Evolutionary conservation across 2,888 invertebrate species (phyloP).

Genomic region (Pollenia labialis): DNA sequence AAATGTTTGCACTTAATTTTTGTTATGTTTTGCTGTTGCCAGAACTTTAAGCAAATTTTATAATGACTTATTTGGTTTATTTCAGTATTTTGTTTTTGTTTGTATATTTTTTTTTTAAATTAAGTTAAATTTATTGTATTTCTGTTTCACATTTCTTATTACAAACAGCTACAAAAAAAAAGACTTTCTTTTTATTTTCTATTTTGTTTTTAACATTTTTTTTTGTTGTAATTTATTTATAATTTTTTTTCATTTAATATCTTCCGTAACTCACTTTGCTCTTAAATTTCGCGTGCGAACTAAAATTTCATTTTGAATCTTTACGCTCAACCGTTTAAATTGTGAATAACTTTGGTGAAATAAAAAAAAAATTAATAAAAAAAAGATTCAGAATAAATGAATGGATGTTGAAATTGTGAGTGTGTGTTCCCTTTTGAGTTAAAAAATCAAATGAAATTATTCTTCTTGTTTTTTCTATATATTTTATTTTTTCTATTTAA

Average conservation of each 20-base stretch:
- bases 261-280: constrained; percentile 11
- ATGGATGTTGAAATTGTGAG: constrained; percentile 16
- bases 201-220: constrained; percentile 13
- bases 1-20: too few species aligned
- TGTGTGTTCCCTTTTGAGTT: constrained; percentile 71
- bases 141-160: constrained; percentile 12
- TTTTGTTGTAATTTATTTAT: constrained; percentile 17
- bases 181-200: constrained; percentile 60
- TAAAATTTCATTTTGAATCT: constrained; percentile 51
- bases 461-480: constrained; percentile 64
- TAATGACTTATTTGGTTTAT: neutral
- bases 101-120: neutral
- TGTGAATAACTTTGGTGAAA: constrained; percentile 67
- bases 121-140: neutral
- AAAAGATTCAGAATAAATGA: constrained; percentile 66
- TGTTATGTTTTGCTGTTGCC: neutral
- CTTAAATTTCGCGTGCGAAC: constrained; percentile 64
- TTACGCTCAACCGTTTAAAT: constrained; percentile 68
- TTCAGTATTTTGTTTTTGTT: too few species aligned
- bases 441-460: constrained; percentile 72
- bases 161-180: constrained; percentile 16
- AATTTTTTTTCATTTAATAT: neutral
- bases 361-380: constrained; percentile 22
- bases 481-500: constrained; percentile 41
- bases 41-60: neutral